Percentiles rank a stretch among this genome's conserved stretches.
These are phyloP conservation scores for Nothoprocta perdicaria DNA, from an alignment of 2,113 vertebrate genomes.

Conservation along the genomic window DNA sequence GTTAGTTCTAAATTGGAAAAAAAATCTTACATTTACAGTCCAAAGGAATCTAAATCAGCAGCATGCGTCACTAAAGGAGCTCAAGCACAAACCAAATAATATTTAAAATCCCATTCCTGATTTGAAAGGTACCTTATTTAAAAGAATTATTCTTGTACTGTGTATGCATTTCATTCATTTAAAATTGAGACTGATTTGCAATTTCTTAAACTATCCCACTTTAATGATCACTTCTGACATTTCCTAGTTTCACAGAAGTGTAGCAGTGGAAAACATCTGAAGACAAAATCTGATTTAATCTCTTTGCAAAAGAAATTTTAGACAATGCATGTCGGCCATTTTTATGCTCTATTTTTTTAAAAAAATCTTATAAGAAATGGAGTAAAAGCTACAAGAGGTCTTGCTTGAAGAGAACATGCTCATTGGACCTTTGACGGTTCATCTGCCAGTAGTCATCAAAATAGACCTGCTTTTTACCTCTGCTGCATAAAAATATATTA, in stretches of 20 bases:
- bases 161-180: neutral
- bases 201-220: neutral
- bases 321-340: neutral
- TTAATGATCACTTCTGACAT: neutral
- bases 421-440: neutral
- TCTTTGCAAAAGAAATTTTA: neutral
- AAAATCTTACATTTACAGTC: neutral
- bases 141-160: neutral
- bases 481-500: neutral
- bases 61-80: neutral
- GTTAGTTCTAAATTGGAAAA: neutral
- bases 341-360: neutral
- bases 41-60: neutral
- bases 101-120: conserved; percentile 4
- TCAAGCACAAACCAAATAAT: neutral
- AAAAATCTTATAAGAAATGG: neutral
- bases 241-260: neutral
- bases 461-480: neutral
- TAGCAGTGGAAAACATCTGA: neutral
- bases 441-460: neutral
- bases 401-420: neutral
- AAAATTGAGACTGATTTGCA: neutral
- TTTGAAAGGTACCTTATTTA: neutral
- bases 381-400: neutral
- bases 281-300: neutral